These are phyloP conservation scores for Paralvinella palmiformis DNA, from an alignment of 1,140 invertebrate genomes.

Conservation along the genomic window DNA sequence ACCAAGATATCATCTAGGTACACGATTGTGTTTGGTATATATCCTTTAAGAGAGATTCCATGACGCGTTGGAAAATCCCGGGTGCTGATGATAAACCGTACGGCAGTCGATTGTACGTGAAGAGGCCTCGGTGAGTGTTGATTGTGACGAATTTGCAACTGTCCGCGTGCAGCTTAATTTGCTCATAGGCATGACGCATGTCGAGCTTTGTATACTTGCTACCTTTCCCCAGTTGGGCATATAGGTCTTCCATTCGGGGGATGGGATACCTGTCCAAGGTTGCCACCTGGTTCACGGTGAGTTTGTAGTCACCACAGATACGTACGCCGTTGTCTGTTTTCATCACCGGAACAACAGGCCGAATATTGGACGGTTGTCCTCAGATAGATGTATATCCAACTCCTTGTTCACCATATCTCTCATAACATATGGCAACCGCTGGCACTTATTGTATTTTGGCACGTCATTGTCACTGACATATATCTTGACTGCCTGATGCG, in stretches of 20 bases:
- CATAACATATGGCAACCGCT: constrained; percentile 3
- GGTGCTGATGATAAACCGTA: constrained; percentile 52
- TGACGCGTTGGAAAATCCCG: constrained; percentile 49
- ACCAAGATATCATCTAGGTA: constrained; percentile 32
- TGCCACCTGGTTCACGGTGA: constrained; percentile 8
- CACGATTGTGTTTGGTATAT: constrained; percentile 15
- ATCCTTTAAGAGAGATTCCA: constrained; percentile 38
- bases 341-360: constrained; percentile 6
- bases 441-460: not conserved
- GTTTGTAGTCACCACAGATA: constrained; percentile 13
- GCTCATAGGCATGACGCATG: constrained; percentile 27
- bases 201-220: constrained; percentile 35
- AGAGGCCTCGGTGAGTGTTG: constrained; percentile 34
- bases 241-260: constrained; percentile 33
- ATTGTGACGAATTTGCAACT: constrained; percentile 33
- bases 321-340: constrained; percentile 8
- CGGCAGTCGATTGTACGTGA: constrained; percentile 4
- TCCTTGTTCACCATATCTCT: constrained; percentile 4
- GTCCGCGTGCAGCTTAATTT: constrained; percentile 28
- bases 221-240: constrained; percentile 28
- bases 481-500: not conserved
- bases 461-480: not conserved
- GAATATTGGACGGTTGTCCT: not conserved
- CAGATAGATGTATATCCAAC: not conserved
- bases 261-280: constrained; percentile 32